phyloP scores from a whole-genome alignment of 2,797 vertebrate species.

The Myotis vivesi region DNA sequence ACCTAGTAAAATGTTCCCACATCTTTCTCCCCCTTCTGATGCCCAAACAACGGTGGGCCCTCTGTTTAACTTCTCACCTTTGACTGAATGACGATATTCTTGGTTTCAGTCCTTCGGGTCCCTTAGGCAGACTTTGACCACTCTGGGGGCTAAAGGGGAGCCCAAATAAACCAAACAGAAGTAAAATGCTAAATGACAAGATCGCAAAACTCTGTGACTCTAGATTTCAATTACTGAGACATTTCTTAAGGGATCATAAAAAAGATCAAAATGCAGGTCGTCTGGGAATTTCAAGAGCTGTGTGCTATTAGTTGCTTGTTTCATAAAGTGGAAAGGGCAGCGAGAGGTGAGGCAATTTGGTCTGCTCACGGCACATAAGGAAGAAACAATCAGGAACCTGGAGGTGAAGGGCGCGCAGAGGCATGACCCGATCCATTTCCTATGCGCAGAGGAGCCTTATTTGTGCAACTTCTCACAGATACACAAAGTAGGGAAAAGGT shows the following conservation, averaged over 20 bases:
- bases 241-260: conserved; percentile 71
- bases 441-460: conserved; percentile 53
- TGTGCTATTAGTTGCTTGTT: conserved; percentile 34
- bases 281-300: conserved; percentile 35
- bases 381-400: conserved; percentile 54
- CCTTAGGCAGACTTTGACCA: not conserved
- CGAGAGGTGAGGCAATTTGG: conserved; percentile 57
- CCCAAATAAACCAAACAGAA: conserved; percentile 55
- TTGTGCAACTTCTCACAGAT: conserved; percentile 62
- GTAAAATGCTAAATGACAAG: conserved; percentile 68
- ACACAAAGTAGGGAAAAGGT: conserved; percentile 61
- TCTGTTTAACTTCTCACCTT: not conserved
- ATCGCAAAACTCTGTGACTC: conserved; percentile 57
- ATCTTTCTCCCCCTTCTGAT: not conserved
- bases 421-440: conserved; percentile 58
- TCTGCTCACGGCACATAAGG: conserved; percentile 9
- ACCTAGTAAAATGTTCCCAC: not conserved
- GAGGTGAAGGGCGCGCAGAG: conserved; percentile 51
- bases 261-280: conserved; percentile 59
- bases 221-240: conserved; percentile 69
- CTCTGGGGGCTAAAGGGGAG: conserved; percentile 23
- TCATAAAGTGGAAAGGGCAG: conserved; percentile 68
- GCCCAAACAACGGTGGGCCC: not conserved
- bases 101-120: not conserved
- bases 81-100: not conserved